phyloP scores from a whole-genome alignment of 2,888 invertebrate genomes.

The Orthosia cruda region DNA sequence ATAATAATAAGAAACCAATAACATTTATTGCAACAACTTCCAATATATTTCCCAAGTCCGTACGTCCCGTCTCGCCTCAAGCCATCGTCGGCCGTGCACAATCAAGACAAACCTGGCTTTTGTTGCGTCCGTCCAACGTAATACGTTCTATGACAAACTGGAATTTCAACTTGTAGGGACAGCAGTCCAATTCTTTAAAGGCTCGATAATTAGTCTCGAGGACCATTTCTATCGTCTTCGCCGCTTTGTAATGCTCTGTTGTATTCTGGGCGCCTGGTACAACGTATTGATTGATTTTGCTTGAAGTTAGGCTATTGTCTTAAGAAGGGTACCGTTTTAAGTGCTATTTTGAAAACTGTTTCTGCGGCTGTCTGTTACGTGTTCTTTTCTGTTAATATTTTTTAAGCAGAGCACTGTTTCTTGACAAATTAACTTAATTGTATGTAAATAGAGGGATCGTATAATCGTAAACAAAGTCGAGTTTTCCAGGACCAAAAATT shows the following conservation, averaged over 20 bases:
- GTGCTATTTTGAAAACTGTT: not conserved
- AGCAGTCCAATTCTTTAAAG: conserved; percentile 69
- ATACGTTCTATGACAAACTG: conserved; percentile 87
- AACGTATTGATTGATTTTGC: conserved; percentile 48
- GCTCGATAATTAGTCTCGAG: conserved; percentile 67
- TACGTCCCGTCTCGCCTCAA: conserved; percentile 23
- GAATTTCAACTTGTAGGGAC: conserved; percentile 80
- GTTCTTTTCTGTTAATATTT: not conserved
- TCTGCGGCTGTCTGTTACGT: not conserved
- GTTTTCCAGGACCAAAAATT: not conserved
- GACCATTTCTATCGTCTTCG: conserved; percentile 41
- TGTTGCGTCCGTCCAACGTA: conserved; percentile 76
- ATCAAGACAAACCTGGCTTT: conserved; percentile 70
- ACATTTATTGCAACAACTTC: not conserved
- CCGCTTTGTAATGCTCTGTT: conserved; percentile 45
- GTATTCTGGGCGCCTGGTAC: conserved; percentile 35
- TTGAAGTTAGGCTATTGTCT: conserved; percentile 27
- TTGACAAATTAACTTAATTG: no score
- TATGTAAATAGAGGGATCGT: no score
- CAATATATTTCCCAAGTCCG: conserved; percentile 31
- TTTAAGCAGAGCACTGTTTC: not conserved
- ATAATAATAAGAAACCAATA: no score
- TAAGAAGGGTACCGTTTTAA: not conserved
- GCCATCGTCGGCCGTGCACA: conserved; percentile 23
- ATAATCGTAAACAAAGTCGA: no score